Conservation (phyloP, 2,797 vertebrate genomes). For the Acipenser transmontanus region DNA sequence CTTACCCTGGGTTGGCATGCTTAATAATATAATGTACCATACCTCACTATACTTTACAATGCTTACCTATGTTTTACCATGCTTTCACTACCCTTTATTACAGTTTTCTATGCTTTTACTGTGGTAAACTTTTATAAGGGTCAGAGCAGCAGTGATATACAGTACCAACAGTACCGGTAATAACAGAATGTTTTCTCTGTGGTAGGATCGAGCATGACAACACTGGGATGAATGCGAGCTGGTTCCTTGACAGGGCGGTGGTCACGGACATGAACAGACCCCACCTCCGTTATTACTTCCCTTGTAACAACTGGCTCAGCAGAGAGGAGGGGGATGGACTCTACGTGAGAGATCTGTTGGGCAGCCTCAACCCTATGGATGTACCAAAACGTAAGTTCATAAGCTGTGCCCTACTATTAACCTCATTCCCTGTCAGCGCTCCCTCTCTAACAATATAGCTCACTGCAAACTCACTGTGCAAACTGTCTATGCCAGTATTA, state of each 20-base stretch:
- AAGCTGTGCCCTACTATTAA: no score
- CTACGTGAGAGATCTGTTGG: constrained; percentile 81
- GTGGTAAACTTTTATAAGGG: no score
- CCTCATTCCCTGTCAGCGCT: no score
- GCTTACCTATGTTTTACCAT: no score
- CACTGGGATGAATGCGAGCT: constrained; percentile 84
- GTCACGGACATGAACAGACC: constrained; percentile 92
- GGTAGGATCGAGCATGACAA: constrained; percentile 92
- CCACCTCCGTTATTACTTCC: constrained; percentile 86
- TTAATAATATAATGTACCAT: no score
- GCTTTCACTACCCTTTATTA: no score
- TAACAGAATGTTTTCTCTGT: constrained; percentile 15
- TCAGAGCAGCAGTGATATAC: no score
- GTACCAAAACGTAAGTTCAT: constrained; percentile 81
- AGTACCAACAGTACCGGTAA: neutral
- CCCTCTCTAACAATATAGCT: no score
- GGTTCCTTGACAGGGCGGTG: constrained; percentile 86
- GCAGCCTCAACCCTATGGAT: constrained; percentile 88
- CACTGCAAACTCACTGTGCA: no score
- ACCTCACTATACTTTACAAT: no score
- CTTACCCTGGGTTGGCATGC: neutral
- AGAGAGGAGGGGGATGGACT: constrained; percentile 83
- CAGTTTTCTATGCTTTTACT: no score
- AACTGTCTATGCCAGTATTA: no score
- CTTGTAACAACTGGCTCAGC: constrained; percentile 94